Evolutionary conservation across 2,113 vertebrate species (phyloP).

Genomic region (Acinonyx jubatus): DNA sequence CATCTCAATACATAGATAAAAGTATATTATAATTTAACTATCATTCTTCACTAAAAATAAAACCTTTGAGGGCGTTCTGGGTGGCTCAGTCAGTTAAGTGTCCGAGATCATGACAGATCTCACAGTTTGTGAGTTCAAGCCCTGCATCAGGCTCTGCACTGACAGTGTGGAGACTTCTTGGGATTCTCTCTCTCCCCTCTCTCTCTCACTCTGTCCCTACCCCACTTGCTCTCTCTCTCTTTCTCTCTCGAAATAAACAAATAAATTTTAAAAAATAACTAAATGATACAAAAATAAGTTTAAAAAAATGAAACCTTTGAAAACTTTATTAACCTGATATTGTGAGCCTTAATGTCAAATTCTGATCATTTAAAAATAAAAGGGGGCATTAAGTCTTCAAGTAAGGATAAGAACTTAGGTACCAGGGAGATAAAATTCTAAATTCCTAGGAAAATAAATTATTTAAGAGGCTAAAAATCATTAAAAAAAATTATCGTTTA

Average conservation of each 20-base stretch:
- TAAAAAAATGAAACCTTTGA: background rate
- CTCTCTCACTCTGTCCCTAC: too few species aligned
- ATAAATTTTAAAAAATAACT: too few species aligned
- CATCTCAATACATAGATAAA: background rate
- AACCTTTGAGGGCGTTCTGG: background rate
- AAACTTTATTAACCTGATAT: conserved; percentile 1
- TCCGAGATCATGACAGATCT: too few species aligned
- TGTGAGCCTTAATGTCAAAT: conserved; percentile 10
- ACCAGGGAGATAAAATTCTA: background rate
- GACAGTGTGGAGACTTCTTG: too few species aligned
- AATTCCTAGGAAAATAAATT: background rate
- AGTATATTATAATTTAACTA: background rate
- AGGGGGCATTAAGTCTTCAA: background rate
- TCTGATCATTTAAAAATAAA: background rate
- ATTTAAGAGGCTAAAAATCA: background rate
- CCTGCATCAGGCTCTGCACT: too few species aligned
- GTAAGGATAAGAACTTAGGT: background rate
- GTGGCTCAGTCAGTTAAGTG: too few species aligned
- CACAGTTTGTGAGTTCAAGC: too few species aligned
- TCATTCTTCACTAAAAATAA: background rate
- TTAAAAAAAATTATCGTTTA: background rate
- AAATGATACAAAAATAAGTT: too few species aligned
- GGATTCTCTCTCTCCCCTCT: too few species aligned
- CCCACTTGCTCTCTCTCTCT: too few species aligned
- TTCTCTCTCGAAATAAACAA: too few species aligned